Conservation (phyloP, 2,113 vertebrate genomes). For the Stegostoma tigrinum region DNA sequence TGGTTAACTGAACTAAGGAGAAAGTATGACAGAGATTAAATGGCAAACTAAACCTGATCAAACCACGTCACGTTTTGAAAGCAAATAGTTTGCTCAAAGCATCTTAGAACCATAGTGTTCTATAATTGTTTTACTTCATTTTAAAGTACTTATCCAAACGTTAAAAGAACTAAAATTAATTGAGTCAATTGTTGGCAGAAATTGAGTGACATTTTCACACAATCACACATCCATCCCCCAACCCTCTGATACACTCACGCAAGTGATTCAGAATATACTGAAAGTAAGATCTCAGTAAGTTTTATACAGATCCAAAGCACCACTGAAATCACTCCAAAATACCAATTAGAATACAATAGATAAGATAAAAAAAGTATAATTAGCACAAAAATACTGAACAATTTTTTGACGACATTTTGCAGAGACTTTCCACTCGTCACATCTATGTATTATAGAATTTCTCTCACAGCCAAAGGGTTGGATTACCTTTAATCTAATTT, state of each 20-base stretch:
- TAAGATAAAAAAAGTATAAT: neutral
- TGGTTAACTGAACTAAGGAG: neutral
- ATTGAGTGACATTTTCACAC: neutral
- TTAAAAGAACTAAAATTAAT: neutral
- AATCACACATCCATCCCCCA: neutral
- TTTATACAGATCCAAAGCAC: neutral
- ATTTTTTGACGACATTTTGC: neutral
- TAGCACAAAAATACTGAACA: neutral
- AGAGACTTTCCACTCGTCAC: neutral
- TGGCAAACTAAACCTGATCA: neutral
- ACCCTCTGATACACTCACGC: too few species aligned
- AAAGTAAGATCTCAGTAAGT: neutral
- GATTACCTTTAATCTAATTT: neutral
- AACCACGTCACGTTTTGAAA: neutral
- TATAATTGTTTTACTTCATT: neutral
- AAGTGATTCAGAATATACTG: neutral
- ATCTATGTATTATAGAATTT: neutral
- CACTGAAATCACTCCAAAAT: neutral
- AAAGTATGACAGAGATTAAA: neutral
- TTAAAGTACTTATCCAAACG: neutral
- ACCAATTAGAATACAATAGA: neutral
- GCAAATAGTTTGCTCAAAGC: neutral
- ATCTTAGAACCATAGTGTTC: neutral
- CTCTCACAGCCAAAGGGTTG: neutral
- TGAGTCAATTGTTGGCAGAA: neutral